Conservation (phyloP, 2,797 vertebrate species). For the Micrastur ruficollis region DNA sequence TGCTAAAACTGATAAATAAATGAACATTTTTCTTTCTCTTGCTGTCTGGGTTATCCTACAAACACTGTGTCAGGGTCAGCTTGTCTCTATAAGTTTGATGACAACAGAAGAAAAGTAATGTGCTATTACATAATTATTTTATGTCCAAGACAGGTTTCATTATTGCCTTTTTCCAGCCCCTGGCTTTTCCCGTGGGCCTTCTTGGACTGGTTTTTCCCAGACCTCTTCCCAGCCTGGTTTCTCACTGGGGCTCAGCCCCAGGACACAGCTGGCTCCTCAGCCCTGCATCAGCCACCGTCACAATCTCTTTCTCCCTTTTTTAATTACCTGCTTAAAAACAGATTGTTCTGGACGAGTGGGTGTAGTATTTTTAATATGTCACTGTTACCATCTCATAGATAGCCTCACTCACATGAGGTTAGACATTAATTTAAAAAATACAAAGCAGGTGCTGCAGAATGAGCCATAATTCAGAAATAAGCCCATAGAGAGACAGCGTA, state of each 20-base stretch:
- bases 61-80: background rate
- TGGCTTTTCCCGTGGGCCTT: background rate
- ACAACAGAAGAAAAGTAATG: background rate
- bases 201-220: background rate
- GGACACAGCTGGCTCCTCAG: background rate
- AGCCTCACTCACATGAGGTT: background rate
- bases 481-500: background rate
- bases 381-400: background rate
- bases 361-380: background rate
- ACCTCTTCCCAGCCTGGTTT: background rate
- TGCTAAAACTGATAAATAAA: background rate
- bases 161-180: background rate
- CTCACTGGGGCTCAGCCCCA: background rate
- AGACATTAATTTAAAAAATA: background rate
- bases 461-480: background rate
- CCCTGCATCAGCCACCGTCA: background rate
- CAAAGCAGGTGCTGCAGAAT: background rate
- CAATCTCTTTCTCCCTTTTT: background rate
- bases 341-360: background rate
- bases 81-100: background rate
- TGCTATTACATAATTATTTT: background rate
- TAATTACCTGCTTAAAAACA: background rate
- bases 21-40: background rate
- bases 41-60: background rate
- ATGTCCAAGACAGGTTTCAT: background rate